Evolutionary conservation across 2,888 invertebrate species (phyloP).

Genomic region (Leptinotarsa haldemani): DNA sequence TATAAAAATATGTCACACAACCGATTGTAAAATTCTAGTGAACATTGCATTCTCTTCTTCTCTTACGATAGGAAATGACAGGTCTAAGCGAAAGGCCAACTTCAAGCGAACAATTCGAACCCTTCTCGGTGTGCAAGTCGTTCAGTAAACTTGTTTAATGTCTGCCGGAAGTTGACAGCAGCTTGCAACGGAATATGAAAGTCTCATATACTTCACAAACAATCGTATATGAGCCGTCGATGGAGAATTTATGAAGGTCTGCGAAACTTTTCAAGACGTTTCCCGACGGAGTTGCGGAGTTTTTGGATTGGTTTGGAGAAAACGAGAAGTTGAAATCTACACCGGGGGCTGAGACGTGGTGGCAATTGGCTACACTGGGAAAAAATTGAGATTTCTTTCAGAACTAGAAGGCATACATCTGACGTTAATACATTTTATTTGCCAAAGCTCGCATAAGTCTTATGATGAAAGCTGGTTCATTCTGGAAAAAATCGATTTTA

Average conservation of each 20-base stretch:
- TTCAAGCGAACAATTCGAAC: constrained; percentile 11
- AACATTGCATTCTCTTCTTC: too few relatives aligned
- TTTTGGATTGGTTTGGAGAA: constrained; percentile 10
- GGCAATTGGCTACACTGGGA: too few relatives aligned
- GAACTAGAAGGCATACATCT: too few relatives aligned
- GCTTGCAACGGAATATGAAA: constrained; percentile 43
- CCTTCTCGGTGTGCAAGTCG: constrained; percentile 38
- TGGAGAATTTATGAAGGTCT: constrained; percentile 24
- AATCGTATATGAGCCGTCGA: constrained; percentile 35
- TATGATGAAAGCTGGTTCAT: too few relatives aligned
- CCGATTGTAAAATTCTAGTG: too few relatives aligned
- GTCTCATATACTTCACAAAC: constrained; percentile 42
- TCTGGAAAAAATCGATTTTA: too few relatives aligned
- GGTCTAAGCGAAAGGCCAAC: neutral
- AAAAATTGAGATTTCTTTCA: too few relatives aligned
- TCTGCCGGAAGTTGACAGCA: constrained; percentile 44
- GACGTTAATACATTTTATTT: too few relatives aligned
- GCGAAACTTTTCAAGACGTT: constrained; percentile 26
- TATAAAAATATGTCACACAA: too few relatives aligned
- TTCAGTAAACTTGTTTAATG: constrained; percentile 46
- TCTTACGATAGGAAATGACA: neutral
- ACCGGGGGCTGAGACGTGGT: neutral
- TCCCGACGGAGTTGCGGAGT: constrained; percentile 7
- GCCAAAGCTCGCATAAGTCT: too few relatives aligned
- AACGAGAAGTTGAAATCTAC: constrained; percentile 3